Base-by-base conservation (phyloP, 2,797 vertebrate genomes). In the Yasuhikotakia modesta region DNA sequence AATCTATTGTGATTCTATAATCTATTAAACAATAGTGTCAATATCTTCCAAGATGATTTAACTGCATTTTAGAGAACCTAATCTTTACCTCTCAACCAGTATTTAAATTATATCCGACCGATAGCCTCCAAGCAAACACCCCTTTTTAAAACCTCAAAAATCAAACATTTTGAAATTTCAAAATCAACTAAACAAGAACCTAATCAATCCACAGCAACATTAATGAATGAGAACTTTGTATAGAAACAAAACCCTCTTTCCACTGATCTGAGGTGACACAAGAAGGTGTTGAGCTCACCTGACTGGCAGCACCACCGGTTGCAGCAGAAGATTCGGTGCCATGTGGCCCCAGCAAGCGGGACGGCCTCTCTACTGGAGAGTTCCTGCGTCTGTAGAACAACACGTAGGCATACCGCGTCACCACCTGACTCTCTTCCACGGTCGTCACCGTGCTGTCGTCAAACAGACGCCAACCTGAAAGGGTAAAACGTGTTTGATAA, bases 381-480 rank as follows among this genome's bases (percentile, higher is more conserved):
- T 98, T 98, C 78, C 96, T 93, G 32, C 97, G 95, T 1, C 98
- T 94, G 87, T 99, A 99, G 91, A 99, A 99, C 69, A 99, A 92
- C 27, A 99, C 97, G 0, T 99, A 99, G 0, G 98, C 97, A 0
- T 99, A 99, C 82, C 98, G 96, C 0, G 97, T 99, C 89, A 98
- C 96, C 57, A 98, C 97, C 84, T 99, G 97, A 88, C 96, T 97
- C 92, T 99, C 98, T 1, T 99, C 97, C 87, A 99, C 96, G 0
- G 94, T 97, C 0, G 96, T 98, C 83, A 99, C 98, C 0, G 97
- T 99, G 90, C 97, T 99, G 93, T 99, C 97, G 0, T 99, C 97
- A 8, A 99, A 99, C 76, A 99, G 91, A 85, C 98, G 94, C 98
- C 98, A 99, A 83, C 97, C 98, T 99, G 89, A 0, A 7, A 48